phyloP scores from a whole-genome alignment of 2,797 vertebrate species.

The Malurus splendens region DNA sequence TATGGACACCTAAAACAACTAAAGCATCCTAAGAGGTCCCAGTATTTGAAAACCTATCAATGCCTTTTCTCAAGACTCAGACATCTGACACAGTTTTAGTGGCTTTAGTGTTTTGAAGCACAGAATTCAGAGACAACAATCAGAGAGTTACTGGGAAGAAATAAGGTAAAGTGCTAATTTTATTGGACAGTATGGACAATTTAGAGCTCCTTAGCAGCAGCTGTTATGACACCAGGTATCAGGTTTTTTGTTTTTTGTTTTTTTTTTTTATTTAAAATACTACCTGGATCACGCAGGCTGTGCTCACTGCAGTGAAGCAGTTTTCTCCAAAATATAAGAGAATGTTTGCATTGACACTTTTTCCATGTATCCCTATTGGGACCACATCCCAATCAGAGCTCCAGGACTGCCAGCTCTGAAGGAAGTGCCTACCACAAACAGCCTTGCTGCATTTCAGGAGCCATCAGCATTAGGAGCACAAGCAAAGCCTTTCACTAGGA shows the following conservation, averaged over 20 bases:
- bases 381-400: neutral
- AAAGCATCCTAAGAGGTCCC: neutral
- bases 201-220: neutral
- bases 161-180: neutral
- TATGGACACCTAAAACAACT: neutral
- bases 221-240: neutral
- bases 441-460: neutral
- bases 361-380: fast-evolving
- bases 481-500: neutral
- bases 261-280: neutral
- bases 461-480: neutral
- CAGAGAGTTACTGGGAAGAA: neutral
- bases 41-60: neutral
- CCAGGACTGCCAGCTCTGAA: neutral
- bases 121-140: neutral
- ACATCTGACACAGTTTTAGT: neutral
- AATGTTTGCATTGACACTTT: neutral
- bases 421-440: neutral
- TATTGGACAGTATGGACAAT: neutral
- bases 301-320: neutral
- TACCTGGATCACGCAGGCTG: neutral
- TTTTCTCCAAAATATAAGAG: neutral
- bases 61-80: neutral
- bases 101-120: neutral
- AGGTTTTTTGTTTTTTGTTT: neutral